These are phyloP conservation scores for Isaurus tuberculatus DNA, from an alignment of 92 coral and sea anemone genomes.

Conservation along the genomic window DNA sequence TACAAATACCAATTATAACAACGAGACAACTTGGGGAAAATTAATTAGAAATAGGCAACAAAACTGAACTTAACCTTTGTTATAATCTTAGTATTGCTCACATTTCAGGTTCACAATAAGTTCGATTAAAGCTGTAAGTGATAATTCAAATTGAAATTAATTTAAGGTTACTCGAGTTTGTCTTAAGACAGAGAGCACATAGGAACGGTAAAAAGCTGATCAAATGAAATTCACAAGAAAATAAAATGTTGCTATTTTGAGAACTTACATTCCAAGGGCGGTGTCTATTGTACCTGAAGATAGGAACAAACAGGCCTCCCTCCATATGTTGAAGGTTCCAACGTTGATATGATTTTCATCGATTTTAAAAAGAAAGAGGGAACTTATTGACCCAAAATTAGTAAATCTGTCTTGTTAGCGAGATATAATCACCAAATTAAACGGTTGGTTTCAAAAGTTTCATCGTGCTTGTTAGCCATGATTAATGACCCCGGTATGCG, in stretches of 20 bases:
- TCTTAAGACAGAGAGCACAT: not conserved
- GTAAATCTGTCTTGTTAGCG: conserved; percentile 46
- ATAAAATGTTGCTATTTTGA: conserved; percentile 40
- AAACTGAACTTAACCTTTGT: not conserved
- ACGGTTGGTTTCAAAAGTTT: conserved; percentile 50
- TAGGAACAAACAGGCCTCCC: conserved; percentile 27
- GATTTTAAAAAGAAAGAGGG: conserved; percentile 3
- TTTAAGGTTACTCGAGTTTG: not conserved
- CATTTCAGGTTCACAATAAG: not conserved
- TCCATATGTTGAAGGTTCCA: conserved; percentile 25
- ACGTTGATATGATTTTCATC: not conserved
- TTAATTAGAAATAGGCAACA: not conserved
- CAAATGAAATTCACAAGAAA: conserved; percentile 18
- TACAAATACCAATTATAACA: not conserved
- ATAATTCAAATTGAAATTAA: not conserved
- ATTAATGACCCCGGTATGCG: conserved; percentile 52
- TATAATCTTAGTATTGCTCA: not conserved
- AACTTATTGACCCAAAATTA: conserved; percentile 30
- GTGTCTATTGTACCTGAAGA: conserved; percentile 36
- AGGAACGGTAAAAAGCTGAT: not conserved
- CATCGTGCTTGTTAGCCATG: conserved; percentile 52
- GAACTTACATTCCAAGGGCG: conserved; percentile 47
- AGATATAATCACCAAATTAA: conserved; percentile 48
- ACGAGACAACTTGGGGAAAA: not conserved
- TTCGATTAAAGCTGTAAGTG: not conserved